Evolutionary conservation across 2,113 vertebrate species (phyloP).

Genomic region (Pedetes capensis): DNA sequence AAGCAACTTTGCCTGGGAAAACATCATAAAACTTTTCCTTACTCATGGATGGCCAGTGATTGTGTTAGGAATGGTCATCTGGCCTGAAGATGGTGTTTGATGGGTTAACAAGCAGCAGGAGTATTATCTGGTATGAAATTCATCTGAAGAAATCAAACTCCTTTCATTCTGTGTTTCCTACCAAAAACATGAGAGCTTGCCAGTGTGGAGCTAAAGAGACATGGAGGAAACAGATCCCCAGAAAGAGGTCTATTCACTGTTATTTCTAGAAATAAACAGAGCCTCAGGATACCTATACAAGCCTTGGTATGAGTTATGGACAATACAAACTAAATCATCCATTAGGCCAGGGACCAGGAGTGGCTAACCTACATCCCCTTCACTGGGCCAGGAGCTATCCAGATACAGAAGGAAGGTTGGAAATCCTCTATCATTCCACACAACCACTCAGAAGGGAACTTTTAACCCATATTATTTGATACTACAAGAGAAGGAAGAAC

Average conservation of each 20-base stretch:
- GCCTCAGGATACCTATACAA: background rate
- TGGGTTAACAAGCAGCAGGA: background rate
- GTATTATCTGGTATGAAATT: background rate
- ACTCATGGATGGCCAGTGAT: background rate
- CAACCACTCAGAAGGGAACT: background rate
- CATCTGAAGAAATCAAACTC: no score
- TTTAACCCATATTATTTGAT: background rate
- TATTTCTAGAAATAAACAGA: no score
- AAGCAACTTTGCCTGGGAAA: background rate
- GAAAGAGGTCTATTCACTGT: background rate
- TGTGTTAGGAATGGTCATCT: background rate
- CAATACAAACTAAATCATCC: background rate
- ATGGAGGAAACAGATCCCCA: background rate
- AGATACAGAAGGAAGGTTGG: background rate
- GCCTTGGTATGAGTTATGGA: background rate
- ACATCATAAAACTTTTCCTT: background rate
- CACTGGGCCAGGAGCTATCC: background rate
- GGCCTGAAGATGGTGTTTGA: background rate
- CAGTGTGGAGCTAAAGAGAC: background rate
- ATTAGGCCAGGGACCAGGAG: background rate
- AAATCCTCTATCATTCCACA: background rate
- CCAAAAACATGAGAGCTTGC: background rate
- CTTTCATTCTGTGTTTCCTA: background rate
- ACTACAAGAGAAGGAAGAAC: background rate
- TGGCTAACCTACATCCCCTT: background rate